Percentiles rank a stretch among this genome's conserved stretches.
These are phyloP conservation scores for Odontomachus brunneus DNA, from an alignment of 1,140 invertebrate species.

Conservation along the genomic window DNA sequence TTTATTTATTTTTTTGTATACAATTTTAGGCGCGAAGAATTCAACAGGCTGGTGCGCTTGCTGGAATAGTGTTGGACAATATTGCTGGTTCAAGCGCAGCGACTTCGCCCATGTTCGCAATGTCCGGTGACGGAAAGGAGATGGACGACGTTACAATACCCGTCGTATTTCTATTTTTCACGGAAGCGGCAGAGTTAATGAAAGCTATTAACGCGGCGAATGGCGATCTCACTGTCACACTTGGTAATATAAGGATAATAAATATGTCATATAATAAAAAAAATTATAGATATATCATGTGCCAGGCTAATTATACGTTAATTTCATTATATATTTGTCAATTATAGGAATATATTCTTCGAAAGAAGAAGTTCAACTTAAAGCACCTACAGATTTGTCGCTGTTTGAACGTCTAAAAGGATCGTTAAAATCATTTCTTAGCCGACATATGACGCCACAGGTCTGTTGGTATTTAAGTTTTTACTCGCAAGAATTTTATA, in stretches of 20 bases:
- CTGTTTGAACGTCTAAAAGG: slow-evolving; percentile 83
- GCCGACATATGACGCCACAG: slow-evolving; percentile 78
- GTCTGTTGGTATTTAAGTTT: slow-evolving; percentile 73
- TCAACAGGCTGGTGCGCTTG: slow-evolving; percentile 93
- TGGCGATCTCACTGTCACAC: slow-evolving; percentile 77
- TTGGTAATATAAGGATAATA: slow-evolving; percentile 65
- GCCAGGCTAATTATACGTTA: slow-evolving; percentile 33
- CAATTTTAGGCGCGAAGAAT: slow-evolving; percentile 89
- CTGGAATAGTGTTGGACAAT: slow-evolving; percentile 96
- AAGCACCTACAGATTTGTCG: slow-evolving; percentile 81
- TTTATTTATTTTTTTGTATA: slow-evolving; percentile 27
- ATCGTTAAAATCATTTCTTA: slow-evolving; percentile 82
- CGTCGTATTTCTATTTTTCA: slow-evolving; percentile 95
- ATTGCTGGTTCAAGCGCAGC: slow-evolving; percentile 89
- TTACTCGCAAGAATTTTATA: slow-evolving; percentile 64
- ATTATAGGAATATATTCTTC: slow-evolving; percentile 77
- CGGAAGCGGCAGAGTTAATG: slow-evolving; percentile 90
- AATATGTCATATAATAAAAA: slow-evolving; percentile 11
- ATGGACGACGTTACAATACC: slow-evolving; percentile 95
- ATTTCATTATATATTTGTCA: slow-evolving; percentile 1
- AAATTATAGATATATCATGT: too few species aligned
- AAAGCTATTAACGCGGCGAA: slow-evolving; percentile 83
- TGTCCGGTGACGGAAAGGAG: slow-evolving; percentile 95
- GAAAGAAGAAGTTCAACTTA: slow-evolving; percentile 80
- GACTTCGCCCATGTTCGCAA: slow-evolving; percentile 94